These are phyloP conservation scores for Neoniphon sammara DNA, from an alignment of 2,797 vertebrate species.

Conservation along the genomic window DNA sequence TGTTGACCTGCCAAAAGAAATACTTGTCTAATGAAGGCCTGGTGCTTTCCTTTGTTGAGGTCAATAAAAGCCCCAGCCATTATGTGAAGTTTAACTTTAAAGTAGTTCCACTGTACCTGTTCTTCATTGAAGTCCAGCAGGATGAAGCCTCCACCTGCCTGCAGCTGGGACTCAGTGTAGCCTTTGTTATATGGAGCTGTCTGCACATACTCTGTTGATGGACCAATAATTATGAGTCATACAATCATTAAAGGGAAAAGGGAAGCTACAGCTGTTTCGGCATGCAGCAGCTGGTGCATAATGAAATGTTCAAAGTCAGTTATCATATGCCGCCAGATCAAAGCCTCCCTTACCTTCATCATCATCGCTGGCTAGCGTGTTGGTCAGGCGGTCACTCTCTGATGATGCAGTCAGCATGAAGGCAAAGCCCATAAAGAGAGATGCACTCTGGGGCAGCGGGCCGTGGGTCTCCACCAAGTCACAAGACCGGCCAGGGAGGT, in stretches of 20 bases:
- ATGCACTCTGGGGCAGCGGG: slow-evolving; percentile 89
- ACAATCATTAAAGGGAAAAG: no score
- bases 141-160: slow-evolving; percentile 93
- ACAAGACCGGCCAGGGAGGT: slow-evolving; percentile 71
- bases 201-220: slow-evolving; percentile 85
- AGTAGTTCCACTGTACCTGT: slow-evolving; percentile 82
- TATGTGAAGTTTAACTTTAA: neutral
- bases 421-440: slow-evolving; percentile 95
- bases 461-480: slow-evolving; percentile 84
- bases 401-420: slow-evolving; percentile 95
- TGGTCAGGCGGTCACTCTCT: slow-evolving; percentile 85
- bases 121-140: slow-evolving; percentile 95
- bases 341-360: slow-evolving; percentile 85
- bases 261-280: neutral
- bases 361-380: slow-evolving; percentile 83
- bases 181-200: slow-evolving; percentile 90
- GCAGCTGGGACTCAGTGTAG: slow-evolving; percentile 91
- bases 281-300: neutral
- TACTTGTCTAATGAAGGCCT: no score
- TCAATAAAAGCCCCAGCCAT: no score
- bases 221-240: neutral
- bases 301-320: neutral
- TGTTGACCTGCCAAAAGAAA: no score
- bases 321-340: no score
- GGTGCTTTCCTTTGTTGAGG: no score